phyloP scores from a whole-genome alignment of 2,797 vertebrate genomes.

The Danio jaintianensis region DNA sequence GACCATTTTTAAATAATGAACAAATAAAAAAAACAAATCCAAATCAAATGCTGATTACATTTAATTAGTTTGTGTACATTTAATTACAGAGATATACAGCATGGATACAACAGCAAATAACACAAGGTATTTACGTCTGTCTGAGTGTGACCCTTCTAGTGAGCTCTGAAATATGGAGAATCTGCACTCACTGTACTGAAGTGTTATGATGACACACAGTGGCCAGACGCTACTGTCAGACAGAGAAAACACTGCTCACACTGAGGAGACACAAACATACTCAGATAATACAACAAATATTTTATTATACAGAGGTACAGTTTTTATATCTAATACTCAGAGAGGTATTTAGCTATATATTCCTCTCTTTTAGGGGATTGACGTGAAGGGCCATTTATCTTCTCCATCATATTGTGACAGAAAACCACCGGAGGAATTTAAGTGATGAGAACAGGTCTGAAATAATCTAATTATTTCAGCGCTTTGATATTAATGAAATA shows the following conservation, averaged over 20 bases:
- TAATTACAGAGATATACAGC: no score
- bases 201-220: constrained; percentile 15
- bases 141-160: background rate
- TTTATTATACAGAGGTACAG: background rate
- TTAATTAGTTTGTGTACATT: no score
- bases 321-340: background rate
- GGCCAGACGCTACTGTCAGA: constrained; percentile 6
- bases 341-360: background rate
- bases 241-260: background rate
- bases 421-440: constrained; percentile 6
- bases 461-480: constrained; percentile 11
- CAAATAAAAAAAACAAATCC: no score
- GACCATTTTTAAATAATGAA: no score
- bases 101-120: background rate
- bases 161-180: background rate
- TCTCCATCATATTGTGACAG: background rate
- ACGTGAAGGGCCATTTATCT: background rate
- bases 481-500: constrained; percentile 34
- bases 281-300: background rate
- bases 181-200: constrained; percentile 1
- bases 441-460: constrained; percentile 19
- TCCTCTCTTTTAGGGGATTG: background rate
- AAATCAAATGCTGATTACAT: no score
- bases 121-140: no score
- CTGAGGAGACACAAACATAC: background rate